A percentile compares a stretch with the other conserved stretches of the same genome.
phyloP scores from a whole-genome alignment of 53 echinoderm and acorn worm genomes.

The Henricia sp. region DNA sequence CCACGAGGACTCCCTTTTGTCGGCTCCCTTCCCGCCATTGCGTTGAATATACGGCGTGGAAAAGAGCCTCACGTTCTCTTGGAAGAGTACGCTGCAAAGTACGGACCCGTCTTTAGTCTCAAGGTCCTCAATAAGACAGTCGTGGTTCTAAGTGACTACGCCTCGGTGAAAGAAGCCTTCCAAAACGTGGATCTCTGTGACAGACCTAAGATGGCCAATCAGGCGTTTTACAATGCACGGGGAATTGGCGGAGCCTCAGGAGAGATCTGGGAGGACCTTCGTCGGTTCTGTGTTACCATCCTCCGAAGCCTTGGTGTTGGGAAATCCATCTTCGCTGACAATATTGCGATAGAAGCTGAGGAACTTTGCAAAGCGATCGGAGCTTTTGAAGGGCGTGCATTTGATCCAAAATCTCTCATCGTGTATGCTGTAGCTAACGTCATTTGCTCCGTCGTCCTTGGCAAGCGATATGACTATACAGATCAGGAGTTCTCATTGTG shows the following conservation, averaged over 20 bases:
- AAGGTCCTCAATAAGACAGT: constrained; percentile 18
- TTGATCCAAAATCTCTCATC: constrained; percentile 33
- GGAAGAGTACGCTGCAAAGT: constrained; percentile 26
- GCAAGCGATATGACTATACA: constrained; percentile 26
- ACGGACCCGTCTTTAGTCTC: constrained; percentile 39
- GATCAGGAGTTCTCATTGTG: constrained; percentile 8
- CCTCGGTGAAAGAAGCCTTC: constrained; percentile 56
- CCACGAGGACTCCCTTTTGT: constrained; percentile 37
- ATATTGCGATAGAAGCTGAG: neutral
- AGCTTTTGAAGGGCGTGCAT: constrained; percentile 10
- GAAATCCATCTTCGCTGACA: neutral
- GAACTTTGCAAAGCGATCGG: neutral
- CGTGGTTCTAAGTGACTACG: constrained; percentile 40
- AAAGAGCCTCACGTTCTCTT: constrained; percentile 17
- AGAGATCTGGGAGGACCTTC: neutral
- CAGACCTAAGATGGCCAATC: constrained; percentile 11
- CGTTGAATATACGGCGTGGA: constrained; percentile 15
- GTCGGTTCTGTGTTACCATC: neutral
- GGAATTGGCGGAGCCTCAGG: neutral
- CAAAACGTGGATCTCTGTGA: constrained; percentile 11
- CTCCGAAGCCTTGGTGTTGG: neutral
- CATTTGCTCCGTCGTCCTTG: constrained; percentile 50
- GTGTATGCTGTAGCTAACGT: constrained; percentile 39
- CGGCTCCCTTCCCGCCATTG: constrained; percentile 26
- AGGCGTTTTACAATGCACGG: neutral